Percentiles rank a stretch among this genome's conserved stretches.
These are phyloP conservation scores for Cancer borealis DNA, from an alignment of 2,888 invertebrate genomes.

Conservation along the genomic window DNA sequence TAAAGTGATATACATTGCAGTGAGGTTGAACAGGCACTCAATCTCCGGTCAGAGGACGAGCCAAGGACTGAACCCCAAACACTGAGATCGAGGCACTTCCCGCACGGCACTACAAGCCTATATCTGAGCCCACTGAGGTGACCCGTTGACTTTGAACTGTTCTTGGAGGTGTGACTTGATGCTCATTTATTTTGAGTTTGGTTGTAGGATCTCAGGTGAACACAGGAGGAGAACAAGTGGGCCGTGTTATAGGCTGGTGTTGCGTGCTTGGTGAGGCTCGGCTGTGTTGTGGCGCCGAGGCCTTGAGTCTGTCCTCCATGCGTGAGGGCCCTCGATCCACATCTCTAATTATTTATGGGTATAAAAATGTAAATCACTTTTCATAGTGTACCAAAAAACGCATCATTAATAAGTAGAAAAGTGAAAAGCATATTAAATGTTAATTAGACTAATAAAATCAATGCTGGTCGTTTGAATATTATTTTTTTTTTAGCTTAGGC, in stretches of 20 bases:
- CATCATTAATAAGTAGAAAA: constrained; percentile 73
- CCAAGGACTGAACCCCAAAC: neutral
- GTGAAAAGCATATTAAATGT: constrained; percentile 71
- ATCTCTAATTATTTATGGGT: constrained; percentile 63
- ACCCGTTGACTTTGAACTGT: constrained; percentile 30
- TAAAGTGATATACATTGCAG: constrained; percentile 65
- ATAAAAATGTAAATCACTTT: constrained; percentile 71
- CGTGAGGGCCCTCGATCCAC: constrained; percentile 57
- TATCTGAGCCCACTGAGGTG: constrained; percentile 5
- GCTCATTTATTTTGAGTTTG: neutral
- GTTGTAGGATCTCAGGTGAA: constrained; percentile 35
- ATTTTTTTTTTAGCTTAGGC: constrained; percentile 50
- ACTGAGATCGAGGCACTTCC: neutral
- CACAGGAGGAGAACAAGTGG: constrained; percentile 11
- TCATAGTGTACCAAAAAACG: constrained; percentile 67
- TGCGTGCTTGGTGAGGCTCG: constrained; percentile 39
- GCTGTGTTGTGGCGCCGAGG: constrained; percentile 43
- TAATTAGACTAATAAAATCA: constrained; percentile 66
- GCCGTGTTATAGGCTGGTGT: constrained; percentile 2
- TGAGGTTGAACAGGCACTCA: constrained; percentile 72
- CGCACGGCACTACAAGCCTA: neutral
- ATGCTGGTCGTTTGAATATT: constrained; percentile 60
- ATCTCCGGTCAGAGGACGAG: constrained; percentile 48
- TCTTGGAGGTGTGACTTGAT: constrained; percentile 11
- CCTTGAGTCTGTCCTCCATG: constrained; percentile 54